Evolutionary conservation across 1,140 invertebrate genomes (phyloP).

Genomic region (Sipha flava): DNA sequence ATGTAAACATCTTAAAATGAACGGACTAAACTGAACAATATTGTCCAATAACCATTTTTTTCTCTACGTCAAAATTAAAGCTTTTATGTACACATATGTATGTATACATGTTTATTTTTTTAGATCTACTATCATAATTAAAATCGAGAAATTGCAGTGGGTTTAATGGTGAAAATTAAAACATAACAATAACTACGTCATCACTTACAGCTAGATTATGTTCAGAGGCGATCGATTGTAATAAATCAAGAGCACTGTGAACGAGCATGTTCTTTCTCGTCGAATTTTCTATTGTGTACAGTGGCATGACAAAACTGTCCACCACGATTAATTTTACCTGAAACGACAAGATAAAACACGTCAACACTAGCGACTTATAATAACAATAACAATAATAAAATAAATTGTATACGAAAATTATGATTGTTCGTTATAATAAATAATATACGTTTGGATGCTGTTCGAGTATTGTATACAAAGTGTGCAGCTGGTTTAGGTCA

Average conservation of each 20-base stretch:
- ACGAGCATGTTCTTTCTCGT: constrained; percentile 34
- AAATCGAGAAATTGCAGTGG: too few relatives aligned
- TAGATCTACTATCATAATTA: too few relatives aligned
- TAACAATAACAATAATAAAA: neutral
- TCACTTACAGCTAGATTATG: constrained; percentile 37
- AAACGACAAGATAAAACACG: neutral
- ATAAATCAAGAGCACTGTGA: constrained; percentile 31
- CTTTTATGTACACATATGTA: too few relatives aligned
- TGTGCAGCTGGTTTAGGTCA: neutral
- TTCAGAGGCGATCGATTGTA: constrained; percentile 11
- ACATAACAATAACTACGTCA: neutral
- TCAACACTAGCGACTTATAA: neutral
- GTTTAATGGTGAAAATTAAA: too few relatives aligned
- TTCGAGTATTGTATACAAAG: neutral
- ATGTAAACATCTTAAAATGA: neutral
- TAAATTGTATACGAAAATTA: neutral
- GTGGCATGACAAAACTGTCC: constrained; percentile 38
- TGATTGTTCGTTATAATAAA: neutral
- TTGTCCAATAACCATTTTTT: too few relatives aligned
- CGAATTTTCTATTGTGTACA: constrained; percentile 35
- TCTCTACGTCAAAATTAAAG: too few relatives aligned
- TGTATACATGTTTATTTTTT: too few relatives aligned
- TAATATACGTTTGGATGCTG: neutral
- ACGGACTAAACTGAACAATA: too few relatives aligned
- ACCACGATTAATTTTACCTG: constrained; percentile 38